A percentile compares a stretch with the other conserved stretches of the same genome.
Evolutionary conservation across 2,888 invertebrate genomes (phyloP).

Genomic region (Nephrotoma guestfalica): DNA sequence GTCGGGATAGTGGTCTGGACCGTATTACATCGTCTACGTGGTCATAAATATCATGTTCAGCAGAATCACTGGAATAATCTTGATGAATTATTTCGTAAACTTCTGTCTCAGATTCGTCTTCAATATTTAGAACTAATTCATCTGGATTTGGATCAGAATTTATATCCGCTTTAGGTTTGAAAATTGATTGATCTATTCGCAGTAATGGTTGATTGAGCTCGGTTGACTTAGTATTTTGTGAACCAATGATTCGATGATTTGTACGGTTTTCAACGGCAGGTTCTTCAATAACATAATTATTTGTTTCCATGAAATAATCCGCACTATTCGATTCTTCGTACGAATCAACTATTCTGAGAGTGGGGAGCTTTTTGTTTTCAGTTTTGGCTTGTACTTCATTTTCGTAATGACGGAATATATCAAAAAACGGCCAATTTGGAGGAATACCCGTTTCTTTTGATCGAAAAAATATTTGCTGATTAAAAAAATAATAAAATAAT

Average conservation of each 20-base stretch:
- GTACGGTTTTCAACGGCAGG: neutral
- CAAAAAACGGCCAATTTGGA: neutral
- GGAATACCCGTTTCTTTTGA: neutral
- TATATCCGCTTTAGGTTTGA: neutral
- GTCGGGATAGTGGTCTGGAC: neutral
- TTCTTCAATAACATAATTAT: neutral
- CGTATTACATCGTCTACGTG: neutral
- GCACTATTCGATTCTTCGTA: neutral
- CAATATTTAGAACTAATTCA: neutral
- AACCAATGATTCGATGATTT: neutral
- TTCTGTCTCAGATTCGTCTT: neutral
- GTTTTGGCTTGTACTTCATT: neutral
- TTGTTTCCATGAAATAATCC: neutral
- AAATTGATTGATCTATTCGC: neutral
- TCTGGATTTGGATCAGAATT: neutral
- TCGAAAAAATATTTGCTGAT: neutral
- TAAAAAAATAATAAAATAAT: too few species aligned
- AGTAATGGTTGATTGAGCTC: neutral
- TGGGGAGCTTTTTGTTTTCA: neutral
- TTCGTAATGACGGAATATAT: neutral
- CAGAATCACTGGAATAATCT: neutral
- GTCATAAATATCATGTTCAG: neutral
- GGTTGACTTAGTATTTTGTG: neutral
- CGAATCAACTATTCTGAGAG: neutral
- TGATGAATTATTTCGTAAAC: neutral